Base-by-base conservation (phyloP, 2,113 vertebrate genomes). In the Columbina picui region DNA sequence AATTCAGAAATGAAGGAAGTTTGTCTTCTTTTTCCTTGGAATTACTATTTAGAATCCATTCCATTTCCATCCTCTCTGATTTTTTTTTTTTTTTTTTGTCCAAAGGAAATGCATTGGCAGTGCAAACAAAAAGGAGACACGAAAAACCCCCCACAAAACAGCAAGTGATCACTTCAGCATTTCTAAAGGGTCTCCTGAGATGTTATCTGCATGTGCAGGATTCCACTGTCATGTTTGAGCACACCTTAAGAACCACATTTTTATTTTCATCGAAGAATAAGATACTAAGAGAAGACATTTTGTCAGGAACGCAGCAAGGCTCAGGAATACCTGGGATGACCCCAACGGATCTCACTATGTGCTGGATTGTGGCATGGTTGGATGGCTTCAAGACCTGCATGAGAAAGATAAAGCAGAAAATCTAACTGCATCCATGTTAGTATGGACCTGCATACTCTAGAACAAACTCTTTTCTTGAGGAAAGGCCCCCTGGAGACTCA, bases 341-440 rank as follows among this genome's bases (percentile, higher is more conserved):
- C 0, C 99, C 99, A 4, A 99, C 99, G 0, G 99, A 99, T 91
- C 99, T 98, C 77, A 99, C 99, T 14, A 99, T 99, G 89, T 99
- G 99, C 98, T 99, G 99, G 97, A 99, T 99, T 95, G 99, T 99
- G 41, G 99, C 99, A 0, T 99, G 99, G 96, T 99, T 99, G 4
- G 99, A 99, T 1, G 99, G 99, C 95, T 99, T 99, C 98, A 99
- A 95, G 52, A 98, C 98, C 99, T 99, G 89, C 60, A 95, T 82
- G 83, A 80, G 36, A 89, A 93, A 88, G 27, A 81, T 1, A 21
- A 0, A 11, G 36, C 26, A 32, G 20, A 79, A 64, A 34, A 19
- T 0, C 18, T 84, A 36, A 56, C 22, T 12, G 14, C 14, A 41
- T 12, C 59, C 4, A 3, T 0, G 3, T 17, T 12, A n/a, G 11